A percentile compares a stretch with the other conserved stretches of the same genome.
Conservation (phyloP, 2,888 invertebrate species). For the Craniophora ligustri region DNA sequence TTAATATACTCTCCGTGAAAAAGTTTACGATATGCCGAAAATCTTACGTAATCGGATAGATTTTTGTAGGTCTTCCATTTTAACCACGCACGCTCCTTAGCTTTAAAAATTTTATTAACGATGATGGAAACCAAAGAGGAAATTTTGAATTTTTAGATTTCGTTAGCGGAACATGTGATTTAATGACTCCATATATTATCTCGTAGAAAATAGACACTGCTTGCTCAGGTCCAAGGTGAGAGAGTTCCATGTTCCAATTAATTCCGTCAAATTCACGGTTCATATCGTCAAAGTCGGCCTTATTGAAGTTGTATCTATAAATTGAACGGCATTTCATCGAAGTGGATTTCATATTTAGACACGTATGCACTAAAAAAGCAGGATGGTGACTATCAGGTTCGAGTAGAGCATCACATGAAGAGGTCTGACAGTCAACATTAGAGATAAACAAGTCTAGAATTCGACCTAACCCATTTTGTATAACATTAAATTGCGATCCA, state of each 20-base stretch:
- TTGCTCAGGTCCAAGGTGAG: background rate
- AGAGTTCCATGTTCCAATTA: background rate
- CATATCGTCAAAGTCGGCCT: background rate
- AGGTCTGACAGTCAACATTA: background rate
- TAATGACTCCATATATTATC: background rate
- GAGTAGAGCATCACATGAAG: slow-evolving; percentile 1
- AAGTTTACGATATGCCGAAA: background rate
- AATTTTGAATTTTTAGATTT: background rate
- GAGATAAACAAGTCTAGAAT: background rate
- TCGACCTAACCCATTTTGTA: background rate
- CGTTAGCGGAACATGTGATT: background rate
- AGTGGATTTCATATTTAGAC: background rate
- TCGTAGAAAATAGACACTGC: slow-evolving; percentile 5
- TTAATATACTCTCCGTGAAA: background rate
- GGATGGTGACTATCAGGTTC: slow-evolving; percentile 8
- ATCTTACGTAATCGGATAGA: background rate
- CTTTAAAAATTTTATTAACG: slow-evolving; percentile 1
- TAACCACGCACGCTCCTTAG: slow-evolving; percentile 1
- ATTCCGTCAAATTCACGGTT: background rate
- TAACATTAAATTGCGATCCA: background rate
- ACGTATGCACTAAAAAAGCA: background rate
- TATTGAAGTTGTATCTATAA: background rate
- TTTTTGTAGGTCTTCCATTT: slow-evolving; percentile 1
- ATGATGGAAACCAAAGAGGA: background rate
- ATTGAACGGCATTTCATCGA: slow-evolving; percentile 1